These are phyloP conservation scores for Penaeus chinensis DNA, from an alignment of 1,140 invertebrate genomes.

Conservation along the genomic window DNA sequence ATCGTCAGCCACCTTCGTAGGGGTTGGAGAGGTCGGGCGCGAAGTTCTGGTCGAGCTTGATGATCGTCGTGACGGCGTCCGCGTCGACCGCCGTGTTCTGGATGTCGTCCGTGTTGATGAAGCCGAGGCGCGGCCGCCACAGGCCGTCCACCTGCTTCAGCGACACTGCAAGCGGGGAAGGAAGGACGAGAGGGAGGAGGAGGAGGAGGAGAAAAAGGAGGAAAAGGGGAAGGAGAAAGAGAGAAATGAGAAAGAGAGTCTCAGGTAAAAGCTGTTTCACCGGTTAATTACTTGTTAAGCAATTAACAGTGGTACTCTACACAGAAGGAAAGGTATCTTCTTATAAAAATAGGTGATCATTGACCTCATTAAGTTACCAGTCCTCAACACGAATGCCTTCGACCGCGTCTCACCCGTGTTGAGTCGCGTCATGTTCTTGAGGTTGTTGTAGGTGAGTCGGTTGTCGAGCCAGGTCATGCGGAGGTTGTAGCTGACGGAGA, in stretches of 20 bases:
- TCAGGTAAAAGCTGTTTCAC: too few species aligned
- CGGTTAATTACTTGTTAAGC: too few species aligned
- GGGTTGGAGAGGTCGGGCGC: conserved; percentile 20
- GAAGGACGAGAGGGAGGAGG: too few species aligned
- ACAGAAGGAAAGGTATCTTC: too few species aligned
- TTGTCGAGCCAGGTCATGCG: conserved; percentile 24
- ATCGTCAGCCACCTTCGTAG: conserved; percentile 22
- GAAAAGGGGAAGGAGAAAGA: too few species aligned
- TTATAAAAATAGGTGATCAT: too few species aligned
- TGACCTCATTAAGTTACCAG: too few species aligned
- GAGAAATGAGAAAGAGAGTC: too few species aligned
- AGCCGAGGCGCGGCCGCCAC: conserved; percentile 20
- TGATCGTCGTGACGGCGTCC: conserved; percentile 24
- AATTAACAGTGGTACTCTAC: too few species aligned
- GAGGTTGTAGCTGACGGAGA: conserved; percentile 10
- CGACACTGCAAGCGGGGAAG: background rate
- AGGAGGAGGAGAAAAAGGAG: too few species aligned
- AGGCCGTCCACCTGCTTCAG: background rate
- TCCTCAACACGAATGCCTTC: background rate
- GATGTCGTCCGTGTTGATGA: conserved; percentile 46
- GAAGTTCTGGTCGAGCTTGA: background rate
- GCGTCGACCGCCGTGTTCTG: conserved; percentile 29
- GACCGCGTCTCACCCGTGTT: conserved; percentile 10
- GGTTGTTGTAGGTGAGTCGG: conserved; percentile 33
- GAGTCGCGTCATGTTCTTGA: conserved; percentile 25